A percentile compares a stretch with the other conserved stretches of the same genome.
Conservation (phyloP, 1,140 invertebrate genomes). For the Oedothorax gibbosus region DNA sequence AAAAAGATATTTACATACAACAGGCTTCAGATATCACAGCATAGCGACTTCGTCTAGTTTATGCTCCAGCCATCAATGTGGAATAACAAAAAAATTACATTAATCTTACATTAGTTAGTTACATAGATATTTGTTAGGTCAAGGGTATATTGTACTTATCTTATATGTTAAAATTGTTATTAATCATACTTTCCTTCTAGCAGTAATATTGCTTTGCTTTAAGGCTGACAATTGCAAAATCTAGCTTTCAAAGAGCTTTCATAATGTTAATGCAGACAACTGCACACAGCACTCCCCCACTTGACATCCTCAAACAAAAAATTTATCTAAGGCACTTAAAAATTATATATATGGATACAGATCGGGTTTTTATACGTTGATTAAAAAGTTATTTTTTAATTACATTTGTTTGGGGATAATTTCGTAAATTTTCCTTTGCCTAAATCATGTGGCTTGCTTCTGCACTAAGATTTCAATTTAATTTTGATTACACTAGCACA, state of each 20-base stretch:
- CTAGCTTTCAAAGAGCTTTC: constrained; percentile 31
- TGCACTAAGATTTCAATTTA: constrained; percentile 43
- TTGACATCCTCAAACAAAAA: constrained; percentile 51
- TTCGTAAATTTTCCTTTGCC: constrained; percentile 38
- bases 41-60: too few relatives aligned
- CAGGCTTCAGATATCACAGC: too few relatives aligned
- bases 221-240: constrained; percentile 45
- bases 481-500: not conserved
- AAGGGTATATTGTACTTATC: too few relatives aligned
- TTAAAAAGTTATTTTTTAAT: not conserved
- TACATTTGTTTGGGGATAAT: constrained; percentile 50
- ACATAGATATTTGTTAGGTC: too few relatives aligned
- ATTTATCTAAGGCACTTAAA: not conserved
- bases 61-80: too few relatives aligned
- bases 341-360: not conserved
- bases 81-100: too few relatives aligned
- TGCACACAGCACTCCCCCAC: constrained; percentile 54
- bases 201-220: constrained; percentile 47
- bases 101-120: too few relatives aligned
- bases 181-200: constrained; percentile 38
- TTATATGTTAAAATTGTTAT: not conserved
- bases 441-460: constrained; percentile 48
- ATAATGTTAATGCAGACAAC: constrained; percentile 40
- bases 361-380: not conserved
- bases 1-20: too few relatives aligned